A percentile compares a stretch with the other conserved stretches of the same genome.
Evolutionary conservation across 2,888 invertebrate genomes (phyloP).

Genomic region (Hyppa rectilinea): DNA sequence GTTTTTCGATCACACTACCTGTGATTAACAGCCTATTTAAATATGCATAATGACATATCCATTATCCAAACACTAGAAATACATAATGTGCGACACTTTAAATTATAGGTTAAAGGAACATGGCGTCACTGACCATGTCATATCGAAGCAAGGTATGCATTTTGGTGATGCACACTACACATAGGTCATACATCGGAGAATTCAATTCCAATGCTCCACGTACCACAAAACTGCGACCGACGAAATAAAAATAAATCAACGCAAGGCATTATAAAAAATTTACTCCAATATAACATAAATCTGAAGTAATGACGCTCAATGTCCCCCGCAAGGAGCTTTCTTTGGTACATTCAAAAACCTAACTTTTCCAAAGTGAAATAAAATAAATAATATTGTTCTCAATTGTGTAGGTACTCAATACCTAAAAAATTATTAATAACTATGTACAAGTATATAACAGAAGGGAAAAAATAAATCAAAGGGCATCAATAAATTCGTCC

Average conservation of each 20-base stretch:
- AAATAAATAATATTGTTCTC: not conserved
- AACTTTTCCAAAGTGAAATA: not conserved
- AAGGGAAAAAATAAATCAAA: too few relatives aligned
- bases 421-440: too few relatives aligned
- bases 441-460: too few relatives aligned
- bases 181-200: too few relatives aligned
- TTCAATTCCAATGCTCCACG: not conserved
- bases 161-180: not conserved
- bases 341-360: not conserved
- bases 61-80: constrained; percentile 15
- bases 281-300: not conserved
- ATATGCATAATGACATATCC: not conserved
- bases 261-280: too few relatives aligned
- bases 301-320: not conserved
- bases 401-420: too few relatives aligned
- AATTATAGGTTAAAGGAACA: not conserved
- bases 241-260: too few relatives aligned
- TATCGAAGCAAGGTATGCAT: not conserved
- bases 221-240: not conserved
- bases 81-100: constrained; percentile 12
- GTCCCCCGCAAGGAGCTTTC: constrained; percentile 11
- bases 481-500: too few relatives aligned
- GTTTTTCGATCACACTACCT: not conserved
- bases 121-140: not conserved
- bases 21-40: not conserved